These are phyloP conservation scores for Drosophila albomicans DNA, from an alignment of 1,140 invertebrate species.

Conservation along the genomic window DNA sequence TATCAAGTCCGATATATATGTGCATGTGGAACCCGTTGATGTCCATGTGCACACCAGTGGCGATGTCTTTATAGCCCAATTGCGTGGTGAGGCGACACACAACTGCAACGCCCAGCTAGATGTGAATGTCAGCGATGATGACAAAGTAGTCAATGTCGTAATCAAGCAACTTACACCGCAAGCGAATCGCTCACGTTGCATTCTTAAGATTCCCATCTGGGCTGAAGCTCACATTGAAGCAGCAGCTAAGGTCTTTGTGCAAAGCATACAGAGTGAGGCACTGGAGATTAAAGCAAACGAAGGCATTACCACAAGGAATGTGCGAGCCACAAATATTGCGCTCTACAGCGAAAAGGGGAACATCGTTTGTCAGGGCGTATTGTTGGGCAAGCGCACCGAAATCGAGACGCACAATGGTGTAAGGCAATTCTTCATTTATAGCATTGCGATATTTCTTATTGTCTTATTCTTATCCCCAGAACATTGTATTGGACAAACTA, in stretches of 20 bases:
- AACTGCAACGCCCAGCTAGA: constrained; percentile 62
- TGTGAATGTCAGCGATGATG: constrained; percentile 56
- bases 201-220: constrained; percentile 68
- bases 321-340: constrained; percentile 57
- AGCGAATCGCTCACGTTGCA: constrained; percentile 50
- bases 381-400: constrained; percentile 64
- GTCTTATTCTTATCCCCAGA: constrained; percentile 35
- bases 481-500: constrained; percentile 72
- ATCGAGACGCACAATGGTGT: constrained; percentile 71
- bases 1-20: constrained; percentile 59
- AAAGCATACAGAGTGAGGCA: constrained; percentile 62
- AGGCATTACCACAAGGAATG: constrained; percentile 66
- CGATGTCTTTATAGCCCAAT: constrained; percentile 67
- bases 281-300: constrained; percentile 55
- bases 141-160: constrained; percentile 62
- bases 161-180: constrained; percentile 46
- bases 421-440: constrained; percentile 4
- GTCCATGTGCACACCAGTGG: constrained; percentile 69
- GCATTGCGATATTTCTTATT: not conserved
- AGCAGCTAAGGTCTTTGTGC: constrained; percentile 51
- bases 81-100: constrained; percentile 51
- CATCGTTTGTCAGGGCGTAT: constrained; percentile 62
- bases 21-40: constrained; percentile 64
- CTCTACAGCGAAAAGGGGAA: constrained; percentile 65
- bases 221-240: constrained; percentile 56